Evolutionary conservation across 2,888 invertebrate species (phyloP).

Genomic region (Acrocera orbiculus): DNA sequence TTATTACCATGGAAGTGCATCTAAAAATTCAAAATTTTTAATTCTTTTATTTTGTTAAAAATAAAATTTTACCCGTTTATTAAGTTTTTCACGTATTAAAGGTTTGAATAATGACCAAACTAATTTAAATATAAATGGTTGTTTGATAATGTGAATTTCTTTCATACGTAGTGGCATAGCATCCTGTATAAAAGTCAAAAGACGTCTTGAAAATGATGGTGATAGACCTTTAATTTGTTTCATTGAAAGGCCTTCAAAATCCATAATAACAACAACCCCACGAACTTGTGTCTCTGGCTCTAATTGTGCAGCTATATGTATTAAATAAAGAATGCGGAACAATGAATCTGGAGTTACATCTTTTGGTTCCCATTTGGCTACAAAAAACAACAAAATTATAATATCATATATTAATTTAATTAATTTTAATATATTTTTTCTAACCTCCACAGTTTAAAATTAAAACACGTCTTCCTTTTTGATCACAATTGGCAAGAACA

Average conservation of each 20-base stretch:
- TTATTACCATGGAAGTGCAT: conserved; percentile 71
- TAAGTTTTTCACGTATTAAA: conserved; percentile 60
- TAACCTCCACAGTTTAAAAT: conserved; percentile 55
- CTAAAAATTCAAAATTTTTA: conserved; percentile 30
- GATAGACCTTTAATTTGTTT: conserved; percentile 51
- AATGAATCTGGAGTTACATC: conserved; percentile 55
- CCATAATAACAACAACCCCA: conserved; percentile 67
- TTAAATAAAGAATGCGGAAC: conserved; percentile 59
- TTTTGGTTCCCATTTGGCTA: conserved; percentile 67
- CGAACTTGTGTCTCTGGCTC: conserved; percentile 65
- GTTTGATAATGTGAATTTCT: conserved; percentile 72
- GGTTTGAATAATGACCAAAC: conserved; percentile 77
- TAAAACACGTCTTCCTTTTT: conserved; percentile 56
- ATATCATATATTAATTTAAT: not conserved
- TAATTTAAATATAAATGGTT: conserved; percentile 67
- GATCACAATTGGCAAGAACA: conserved; percentile 56
- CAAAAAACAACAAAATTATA: conserved; percentile 9
- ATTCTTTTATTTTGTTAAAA: not conserved
- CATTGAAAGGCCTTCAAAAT: conserved; percentile 60
- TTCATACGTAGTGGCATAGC: conserved; percentile 72
- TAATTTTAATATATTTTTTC: not conserved
- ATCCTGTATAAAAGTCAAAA: conserved; percentile 68
- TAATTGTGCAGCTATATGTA: conserved; percentile 59
- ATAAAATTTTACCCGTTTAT: conserved; percentile 44
- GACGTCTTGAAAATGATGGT: conserved; percentile 55